Conservation (phyloP, 2,797 vertebrate species). For the Lepus oiostolus region DNA sequence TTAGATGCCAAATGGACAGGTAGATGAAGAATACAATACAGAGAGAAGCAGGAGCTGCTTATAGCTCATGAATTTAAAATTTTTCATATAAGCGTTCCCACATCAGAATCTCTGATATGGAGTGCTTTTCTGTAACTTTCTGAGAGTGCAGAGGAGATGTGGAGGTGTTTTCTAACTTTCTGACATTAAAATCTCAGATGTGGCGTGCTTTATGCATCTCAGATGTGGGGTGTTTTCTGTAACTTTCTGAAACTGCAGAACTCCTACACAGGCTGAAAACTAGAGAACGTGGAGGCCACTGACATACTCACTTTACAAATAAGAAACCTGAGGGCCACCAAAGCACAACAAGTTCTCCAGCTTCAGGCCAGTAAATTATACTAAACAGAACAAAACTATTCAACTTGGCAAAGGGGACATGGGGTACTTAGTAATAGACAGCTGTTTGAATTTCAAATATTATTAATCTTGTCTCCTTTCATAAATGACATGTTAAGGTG, state of each 20-base stretch:
- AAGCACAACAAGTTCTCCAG: conserved; percentile 1
- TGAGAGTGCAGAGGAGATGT: too few species aligned
- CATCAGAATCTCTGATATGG: too few species aligned
- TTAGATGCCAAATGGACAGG: not conserved
- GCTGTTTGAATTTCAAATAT: conserved; percentile 44
- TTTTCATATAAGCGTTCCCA: too few species aligned
- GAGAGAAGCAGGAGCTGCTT: too few species aligned
- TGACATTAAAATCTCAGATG: too few species aligned
- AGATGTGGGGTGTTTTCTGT: too few species aligned
- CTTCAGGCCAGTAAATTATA: not conserved
- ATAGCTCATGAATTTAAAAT: too few species aligned
- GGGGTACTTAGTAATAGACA: not conserved
- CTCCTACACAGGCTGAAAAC: not conserved
- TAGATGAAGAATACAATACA: too few species aligned
- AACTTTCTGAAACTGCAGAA: too few species aligned
- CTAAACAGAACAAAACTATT: not conserved
- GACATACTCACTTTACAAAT: not conserved
- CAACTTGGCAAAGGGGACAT: not conserved
- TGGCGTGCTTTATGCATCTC: too few species aligned
- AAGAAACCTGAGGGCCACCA: not conserved
- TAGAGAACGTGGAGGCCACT: not conserved
- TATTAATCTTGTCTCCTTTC: conserved; percentile 10
- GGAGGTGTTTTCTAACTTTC: too few species aligned
- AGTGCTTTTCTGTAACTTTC: too few species aligned
- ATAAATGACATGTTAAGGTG: conserved; percentile 40